Evolutionary conservation across 2,113 vertebrate species (phyloP), one percentile per base, ranked within the genome.

Genomic region (Anoura caudifer): DNA sequence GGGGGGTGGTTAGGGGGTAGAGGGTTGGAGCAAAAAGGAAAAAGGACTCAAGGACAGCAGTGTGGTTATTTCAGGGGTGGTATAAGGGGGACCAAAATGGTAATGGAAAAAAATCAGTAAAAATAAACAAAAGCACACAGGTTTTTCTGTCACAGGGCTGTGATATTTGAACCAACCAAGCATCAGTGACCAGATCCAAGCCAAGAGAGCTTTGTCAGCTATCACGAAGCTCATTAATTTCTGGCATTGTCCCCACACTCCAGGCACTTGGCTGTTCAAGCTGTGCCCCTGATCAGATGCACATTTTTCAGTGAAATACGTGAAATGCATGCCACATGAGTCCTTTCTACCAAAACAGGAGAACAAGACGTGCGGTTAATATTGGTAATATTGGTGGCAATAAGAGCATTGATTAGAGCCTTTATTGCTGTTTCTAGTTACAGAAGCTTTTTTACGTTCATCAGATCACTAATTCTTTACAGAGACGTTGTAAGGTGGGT

Each of bases 371-470:
- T 26, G 26, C 11, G 19, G 13, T 36, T 14, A 15, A 12, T 59
- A n/a, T 22, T 0, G 5, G 6, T 14, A 15, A 12, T 59, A n/a
- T 22, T 0, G 5, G 6, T 45, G 10, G 17, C 36, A 41, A 5
- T 16, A 24, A 2, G 47, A 43, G 22, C 36, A 20, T 15, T 82
- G 59, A 28, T 72, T 76, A 81, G 33, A 26, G 16, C 9, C 19
- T 50, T 9, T 11, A 63, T 20, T 33, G 50, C 7, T 31, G 50
- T 82, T 17, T 86, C 73, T 90, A 8, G 8, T 41, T 54, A 7
- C 8, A 69, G 69, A 43, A 65, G 22, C 19, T 65, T 89, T 91
- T 82, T 79, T 31, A 16, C 4, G 15, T 59, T 56, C 17, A 19
- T 72, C 45, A 28, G n/a, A 8, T 36, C 33, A 65, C n/a, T 47